Evolutionary conservation across 2,113 vertebrate genomes (phyloP), one percentile per base, ranked within the genome.

Genomic region (Climacteris rufus): DNA sequence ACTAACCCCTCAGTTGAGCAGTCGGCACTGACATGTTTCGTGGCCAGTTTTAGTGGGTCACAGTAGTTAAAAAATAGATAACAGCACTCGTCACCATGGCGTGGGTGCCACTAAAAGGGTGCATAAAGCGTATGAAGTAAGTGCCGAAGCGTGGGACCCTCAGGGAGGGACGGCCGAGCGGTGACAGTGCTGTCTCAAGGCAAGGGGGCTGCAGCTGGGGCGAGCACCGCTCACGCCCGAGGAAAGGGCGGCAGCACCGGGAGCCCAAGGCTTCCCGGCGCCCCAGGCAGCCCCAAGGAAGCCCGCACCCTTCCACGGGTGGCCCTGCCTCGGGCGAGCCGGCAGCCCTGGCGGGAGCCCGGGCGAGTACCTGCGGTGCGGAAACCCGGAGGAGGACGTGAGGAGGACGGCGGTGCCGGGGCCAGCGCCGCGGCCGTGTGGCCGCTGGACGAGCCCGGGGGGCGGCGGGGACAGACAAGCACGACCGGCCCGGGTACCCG

Each of bases 401-500:
- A 97, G 97, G 97, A 95, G 97, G 20, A 66, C 78, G 76, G 91
- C 40, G 14, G 52, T 18, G 63, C 44, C 54, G 27, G 42, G 5
- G 39, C 56, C 74, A 19, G 9, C 23, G 31, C 44, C 28, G 68
- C 9, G 37, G 35, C 33, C 33, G 42, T 24, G 61, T 1, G 49
- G 64, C 69, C 11, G 23, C n/a, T 23, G 74, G 69, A 52, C 52
- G 50, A 52, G 57, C 44, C 47, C 19, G 35, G 93, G 61, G 24
- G 37, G 10, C 49, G 59, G 66, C 45, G 94, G 74, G 23, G 7
- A 35, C 8, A 10, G 66, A 35, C 22, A 37, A 81, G 71, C 68
- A 83, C 85, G 97, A 97, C 95, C 96, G 96, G 90, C 72, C 87
- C 95, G 88, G 76, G 92, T 80, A 35, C 95, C 76, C 44, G 87